A percentile compares a stretch with the other conserved stretches of the same genome.
These are phyloP conservation scores for Basileuterus tristriatus DNA, from an alignment of 2,797 vertebrate species.

Conservation along the genomic window DNA sequence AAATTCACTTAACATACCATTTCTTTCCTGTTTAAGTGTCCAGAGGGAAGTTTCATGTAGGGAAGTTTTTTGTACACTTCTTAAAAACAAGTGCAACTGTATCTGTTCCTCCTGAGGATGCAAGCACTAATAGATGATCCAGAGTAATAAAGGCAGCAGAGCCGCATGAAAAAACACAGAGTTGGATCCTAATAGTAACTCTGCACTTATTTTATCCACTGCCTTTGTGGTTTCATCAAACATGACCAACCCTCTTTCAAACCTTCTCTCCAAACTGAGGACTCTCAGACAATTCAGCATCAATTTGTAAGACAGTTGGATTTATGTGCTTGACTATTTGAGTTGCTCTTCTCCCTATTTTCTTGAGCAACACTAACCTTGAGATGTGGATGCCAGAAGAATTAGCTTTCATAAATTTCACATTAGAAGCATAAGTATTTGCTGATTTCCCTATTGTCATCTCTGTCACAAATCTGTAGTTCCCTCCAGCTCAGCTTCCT, in stretches of 20 bases:
- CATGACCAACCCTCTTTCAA: not conserved
- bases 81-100: not conserved
- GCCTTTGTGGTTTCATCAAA: not conserved
- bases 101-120: rapidly evolving
- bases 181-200: not conserved
- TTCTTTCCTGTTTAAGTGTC: not conserved
- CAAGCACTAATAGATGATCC: not conserved
- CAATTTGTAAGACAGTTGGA: not conserved
- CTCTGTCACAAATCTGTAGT: not conserved
- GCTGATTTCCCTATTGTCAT: not conserved
- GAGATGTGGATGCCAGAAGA: not conserved
- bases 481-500: not conserved
- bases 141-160: not conserved
- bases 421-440: not conserved
- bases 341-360: not conserved
- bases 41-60: not conserved
- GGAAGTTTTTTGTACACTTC: not conserved
- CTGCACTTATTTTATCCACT: not conserved
- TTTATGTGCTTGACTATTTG: not conserved
- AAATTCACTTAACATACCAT: not conserved
- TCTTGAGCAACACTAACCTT: not conserved
- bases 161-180: rapidly evolving
- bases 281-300: not conserved
- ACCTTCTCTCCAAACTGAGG: not conserved
- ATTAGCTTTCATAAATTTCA: not conserved